A percentile compares a stretch with the other conserved stretches of the same genome.
Evolutionary conservation across 2,888 invertebrate species (phyloP).

Genomic region (Esperia sulphurella): DNA sequence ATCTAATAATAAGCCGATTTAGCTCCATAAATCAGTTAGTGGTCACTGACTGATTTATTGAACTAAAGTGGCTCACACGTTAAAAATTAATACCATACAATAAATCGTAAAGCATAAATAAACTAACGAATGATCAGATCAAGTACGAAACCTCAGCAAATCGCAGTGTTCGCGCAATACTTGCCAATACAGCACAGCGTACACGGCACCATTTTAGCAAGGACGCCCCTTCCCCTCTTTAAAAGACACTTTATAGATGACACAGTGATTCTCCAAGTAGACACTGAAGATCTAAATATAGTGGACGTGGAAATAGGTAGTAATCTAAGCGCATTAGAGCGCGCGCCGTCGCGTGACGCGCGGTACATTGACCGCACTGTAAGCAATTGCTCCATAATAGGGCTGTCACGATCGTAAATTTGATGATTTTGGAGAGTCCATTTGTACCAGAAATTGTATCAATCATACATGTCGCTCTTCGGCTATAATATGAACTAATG

Average conservation of each 20-base stretch:
- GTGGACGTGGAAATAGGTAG: constrained; percentile 57
- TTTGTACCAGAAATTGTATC: not conserved
- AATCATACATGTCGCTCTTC: too few species aligned
- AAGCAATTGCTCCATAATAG: constrained; percentile 65
- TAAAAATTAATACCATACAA: too few species aligned
- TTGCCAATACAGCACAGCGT: constrained; percentile 45
- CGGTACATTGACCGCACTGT: constrained; percentile 69
- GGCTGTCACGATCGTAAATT: constrained; percentile 38
- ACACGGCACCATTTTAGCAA: constrained; percentile 23
- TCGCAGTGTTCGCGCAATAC: constrained; percentile 58
- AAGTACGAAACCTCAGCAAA: constrained; percentile 55
- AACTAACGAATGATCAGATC: not conserved
- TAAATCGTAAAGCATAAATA: too few species aligned
- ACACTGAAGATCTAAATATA: constrained; percentile 29
- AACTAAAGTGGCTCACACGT: too few species aligned
- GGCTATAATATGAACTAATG: too few species aligned
- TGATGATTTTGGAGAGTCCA: constrained; percentile 8
- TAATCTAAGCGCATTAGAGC: constrained; percentile 74
- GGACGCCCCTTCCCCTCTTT: constrained; percentile 27
- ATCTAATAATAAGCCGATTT: too few species aligned
- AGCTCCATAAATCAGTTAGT: too few species aligned
- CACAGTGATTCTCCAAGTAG: constrained; percentile 12
- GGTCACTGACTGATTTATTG: too few species aligned
- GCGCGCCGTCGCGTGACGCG: constrained; percentile 68
- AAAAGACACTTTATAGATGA: not conserved